Percentiles rank a stretch among this genome's conserved stretches.
Conservation (phyloP, 2,113 vertebrate genomes). For the Smithornis capensis region DNA sequence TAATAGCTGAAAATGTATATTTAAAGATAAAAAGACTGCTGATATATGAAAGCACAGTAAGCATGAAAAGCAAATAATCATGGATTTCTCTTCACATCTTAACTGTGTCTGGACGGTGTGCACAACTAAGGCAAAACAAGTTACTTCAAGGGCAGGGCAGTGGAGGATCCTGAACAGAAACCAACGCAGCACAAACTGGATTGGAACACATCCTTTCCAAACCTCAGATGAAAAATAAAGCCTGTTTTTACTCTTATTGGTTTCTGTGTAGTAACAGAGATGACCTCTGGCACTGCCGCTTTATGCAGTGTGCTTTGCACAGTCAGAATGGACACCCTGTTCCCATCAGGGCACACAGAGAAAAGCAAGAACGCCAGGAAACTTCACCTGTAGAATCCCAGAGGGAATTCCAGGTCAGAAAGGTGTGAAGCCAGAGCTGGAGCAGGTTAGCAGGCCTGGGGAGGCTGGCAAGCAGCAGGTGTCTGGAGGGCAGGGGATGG, state of each 20-base stretch:
- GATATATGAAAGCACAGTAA: background rate
- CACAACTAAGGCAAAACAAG: background rate
- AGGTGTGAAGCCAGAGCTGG: background rate
- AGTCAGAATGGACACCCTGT: background rate
- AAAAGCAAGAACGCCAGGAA: background rate
- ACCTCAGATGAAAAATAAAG: background rate
- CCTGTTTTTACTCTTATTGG: background rate
- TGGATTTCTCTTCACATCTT: background rate
- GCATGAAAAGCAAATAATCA: background rate
- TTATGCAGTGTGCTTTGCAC: rapidly evolving
- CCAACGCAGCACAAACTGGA: background rate
- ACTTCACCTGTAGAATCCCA: background rate
- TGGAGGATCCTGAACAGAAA: background rate
- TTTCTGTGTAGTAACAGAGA: background rate
- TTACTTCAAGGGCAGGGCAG: background rate
- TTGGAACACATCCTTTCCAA: background rate
- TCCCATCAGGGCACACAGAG: rapidly evolving
- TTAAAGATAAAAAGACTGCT: conserved; percentile 25
- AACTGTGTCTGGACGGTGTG: background rate
- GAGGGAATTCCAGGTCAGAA: background rate
- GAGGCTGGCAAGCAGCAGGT: background rate
- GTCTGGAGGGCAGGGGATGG: too few species aligned
- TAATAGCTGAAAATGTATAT: conserved; percentile 3
- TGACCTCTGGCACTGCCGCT: background rate
- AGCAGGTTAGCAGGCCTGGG: background rate